Percentiles rank a stretch among this genome's conserved stretches.
Conservation (phyloP, 2,113 vertebrate species). For the Istiophorus platypterus region DNA sequence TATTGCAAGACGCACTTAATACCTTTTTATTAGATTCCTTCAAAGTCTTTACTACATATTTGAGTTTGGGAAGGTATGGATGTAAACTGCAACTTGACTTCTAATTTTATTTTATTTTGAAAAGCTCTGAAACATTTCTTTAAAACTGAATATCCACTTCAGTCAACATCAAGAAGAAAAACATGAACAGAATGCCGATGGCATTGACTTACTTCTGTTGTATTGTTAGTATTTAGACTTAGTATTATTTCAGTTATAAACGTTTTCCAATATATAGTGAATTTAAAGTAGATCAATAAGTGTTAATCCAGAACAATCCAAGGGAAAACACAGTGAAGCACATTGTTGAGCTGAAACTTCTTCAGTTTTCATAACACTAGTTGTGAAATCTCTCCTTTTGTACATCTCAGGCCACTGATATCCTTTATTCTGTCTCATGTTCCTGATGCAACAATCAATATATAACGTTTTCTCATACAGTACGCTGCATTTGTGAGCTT, state of each 20-base stretch:
- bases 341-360: conserved; percentile 18
- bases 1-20: no score
- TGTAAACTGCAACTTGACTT: no score
- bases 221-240: no score
- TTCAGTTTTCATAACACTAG: conserved; percentile 13
- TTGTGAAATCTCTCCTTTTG: conserved; percentile 38
- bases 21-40: no score
- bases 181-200: neutral
- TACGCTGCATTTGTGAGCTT: conserved; percentile 43
- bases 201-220: neutral
- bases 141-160: no score
- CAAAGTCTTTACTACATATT: no score
- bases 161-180: no score
- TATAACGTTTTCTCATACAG: conserved; percentile 31
- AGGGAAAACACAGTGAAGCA: neutral
- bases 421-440: conserved; percentile 68
- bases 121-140: no score
- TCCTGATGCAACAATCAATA: conserved; percentile 64
- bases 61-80: no score
- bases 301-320: neutral
- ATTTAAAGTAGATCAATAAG: conserved; percentile 2
- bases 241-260: neutral
- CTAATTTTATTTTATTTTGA: no score
- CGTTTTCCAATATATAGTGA: no score
- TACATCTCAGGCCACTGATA: conserved; percentile 21